Evolutionary conservation across 2,888 invertebrate species (phyloP), one percentile per base, ranked within the genome.

Genomic region (Actias luna): DNA sequence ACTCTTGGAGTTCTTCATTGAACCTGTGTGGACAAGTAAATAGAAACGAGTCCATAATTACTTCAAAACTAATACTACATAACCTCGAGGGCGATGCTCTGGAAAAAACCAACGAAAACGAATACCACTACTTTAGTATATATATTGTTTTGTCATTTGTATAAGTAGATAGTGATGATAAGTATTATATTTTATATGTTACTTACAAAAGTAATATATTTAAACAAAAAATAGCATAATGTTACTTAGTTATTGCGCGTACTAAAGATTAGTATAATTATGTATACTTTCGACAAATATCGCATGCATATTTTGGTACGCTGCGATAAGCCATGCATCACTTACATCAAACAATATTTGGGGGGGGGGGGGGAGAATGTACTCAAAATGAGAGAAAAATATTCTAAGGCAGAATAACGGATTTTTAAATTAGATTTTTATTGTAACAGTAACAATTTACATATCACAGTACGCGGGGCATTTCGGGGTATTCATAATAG

Each of bases 1-100:
- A 93, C 94, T 94, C 92, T 94, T 93, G 83, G 94, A 94, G 86
- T 93, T 94, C 94, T 93, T 94, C 94, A 94, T 94, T 88, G 93
- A 93, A 89, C 93, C 92, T 92, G 92, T 86, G 84, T 85, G 90
- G 90, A 91, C 90, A 92, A 92, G 86, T 89, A 90, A 90, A 92
- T 78, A 86, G 85, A 85, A 79, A 78, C 84, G 80, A 76, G 76
- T 86, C 86, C 85, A 84, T 88, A 82, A 82, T 76, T 78, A 77
- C 77, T 80, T 76, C 74, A 74, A 72, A 69, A 75, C 75, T 77
- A 77, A 64, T 71, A 74, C 73, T 75, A 77, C 67, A 67, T 72
- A 69, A 72, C 72, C 79, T 69, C 70, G 70, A 67, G 73, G 74
- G 70, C 66, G 67, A 72, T 70, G 67, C 70, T 77, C 82, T 79